Conservation (phyloP, 2,113 vertebrate species). For the Vimba vimba region DNA sequence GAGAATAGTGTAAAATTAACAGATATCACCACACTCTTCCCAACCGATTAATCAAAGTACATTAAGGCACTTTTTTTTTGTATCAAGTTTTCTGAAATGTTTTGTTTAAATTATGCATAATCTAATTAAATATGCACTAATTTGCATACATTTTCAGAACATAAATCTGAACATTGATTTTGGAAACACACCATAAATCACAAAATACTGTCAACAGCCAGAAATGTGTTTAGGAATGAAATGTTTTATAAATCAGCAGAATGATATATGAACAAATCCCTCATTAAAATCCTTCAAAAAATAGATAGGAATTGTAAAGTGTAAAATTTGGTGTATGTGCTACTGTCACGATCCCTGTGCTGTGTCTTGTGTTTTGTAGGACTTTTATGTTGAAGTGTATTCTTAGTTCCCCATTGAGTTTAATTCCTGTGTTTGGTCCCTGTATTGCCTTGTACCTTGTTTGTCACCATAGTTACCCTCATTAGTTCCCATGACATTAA, state of each 20-base stretch:
- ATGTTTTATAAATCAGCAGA: neutral
- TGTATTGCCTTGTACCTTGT: no score
- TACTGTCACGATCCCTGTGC: no score
- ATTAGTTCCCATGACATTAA: no score
- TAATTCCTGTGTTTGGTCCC: no score
- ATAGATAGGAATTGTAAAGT: neutral
- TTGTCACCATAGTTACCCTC: no score
- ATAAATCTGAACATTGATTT: neutral
- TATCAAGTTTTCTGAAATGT: neutral
- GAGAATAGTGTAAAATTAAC: neutral
- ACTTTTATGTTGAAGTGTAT: no score
- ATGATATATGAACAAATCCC: neutral
- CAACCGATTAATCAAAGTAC: neutral
- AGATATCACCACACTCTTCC: neutral
- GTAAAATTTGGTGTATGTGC: neutral
- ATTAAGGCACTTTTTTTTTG: neutral
- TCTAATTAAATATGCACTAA: neutral
- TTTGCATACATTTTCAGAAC: neutral
- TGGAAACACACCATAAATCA: no score
- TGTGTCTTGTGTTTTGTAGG: no score
- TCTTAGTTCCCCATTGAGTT: no score
- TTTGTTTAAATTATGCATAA: neutral
- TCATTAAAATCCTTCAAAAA: neutral
- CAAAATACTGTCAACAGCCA: neutral
- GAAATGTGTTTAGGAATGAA: neutral